Percentiles rank a stretch among this genome's conserved stretches.
Conservation (phyloP, 2,888 invertebrate genomes). For the Cephonodes hylas region DNA sequence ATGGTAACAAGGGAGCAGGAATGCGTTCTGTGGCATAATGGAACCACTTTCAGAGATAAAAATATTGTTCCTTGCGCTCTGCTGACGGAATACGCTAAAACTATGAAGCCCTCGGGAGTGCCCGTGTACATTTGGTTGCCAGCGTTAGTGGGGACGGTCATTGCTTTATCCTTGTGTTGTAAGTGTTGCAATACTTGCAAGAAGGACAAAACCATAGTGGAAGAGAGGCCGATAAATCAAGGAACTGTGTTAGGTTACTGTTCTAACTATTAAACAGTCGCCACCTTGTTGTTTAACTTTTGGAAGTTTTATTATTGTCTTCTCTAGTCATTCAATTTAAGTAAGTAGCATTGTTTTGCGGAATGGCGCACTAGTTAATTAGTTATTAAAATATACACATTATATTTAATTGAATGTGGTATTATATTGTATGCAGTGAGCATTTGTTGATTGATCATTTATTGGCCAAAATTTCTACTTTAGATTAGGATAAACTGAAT, state of each 20-base stretch:
- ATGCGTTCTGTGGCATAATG: constrained; percentile 69
- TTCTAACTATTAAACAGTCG: constrained; percentile 36
- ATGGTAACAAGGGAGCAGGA: constrained; percentile 54
- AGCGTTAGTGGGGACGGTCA: constrained; percentile 46
- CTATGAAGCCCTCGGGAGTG: constrained; percentile 57
- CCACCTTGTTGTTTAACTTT: not conserved
- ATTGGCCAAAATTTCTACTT: no score
- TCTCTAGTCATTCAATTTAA: not conserved
- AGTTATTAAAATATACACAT: not conserved
- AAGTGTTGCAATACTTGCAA: constrained; percentile 51
- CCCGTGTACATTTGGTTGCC: constrained; percentile 71
- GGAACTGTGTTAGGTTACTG: constrained; percentile 46
- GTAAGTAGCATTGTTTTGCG: not conserved
- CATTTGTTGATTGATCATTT: no score
- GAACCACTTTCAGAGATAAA: constrained; percentile 47
- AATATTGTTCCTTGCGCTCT: constrained; percentile 59
- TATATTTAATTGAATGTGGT: no score
- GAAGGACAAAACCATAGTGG: constrained; percentile 41
- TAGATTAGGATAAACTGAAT: no score
- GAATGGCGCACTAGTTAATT: not conserved
- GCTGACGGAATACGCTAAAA: constrained; percentile 61
- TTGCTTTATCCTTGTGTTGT: constrained; percentile 52
- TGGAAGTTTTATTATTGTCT: not conserved
- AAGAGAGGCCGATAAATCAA: constrained; percentile 52
- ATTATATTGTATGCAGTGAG: no score